Conservation (phyloP, 1,140 invertebrate species). For the Meloidogyne exigua region DNA sequence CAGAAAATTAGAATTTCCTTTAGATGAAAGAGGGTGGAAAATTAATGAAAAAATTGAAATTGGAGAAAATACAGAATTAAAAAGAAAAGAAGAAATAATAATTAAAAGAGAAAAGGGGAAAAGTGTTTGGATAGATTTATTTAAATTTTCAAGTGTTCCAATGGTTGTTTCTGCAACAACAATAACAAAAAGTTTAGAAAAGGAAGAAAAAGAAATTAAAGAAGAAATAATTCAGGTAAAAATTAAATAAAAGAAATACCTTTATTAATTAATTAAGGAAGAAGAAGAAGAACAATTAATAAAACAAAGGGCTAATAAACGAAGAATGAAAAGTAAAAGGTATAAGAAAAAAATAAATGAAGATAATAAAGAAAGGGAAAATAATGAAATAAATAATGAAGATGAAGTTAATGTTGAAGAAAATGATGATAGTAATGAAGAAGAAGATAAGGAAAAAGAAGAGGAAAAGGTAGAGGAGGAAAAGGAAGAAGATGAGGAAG, state of each 20-base stretch:
- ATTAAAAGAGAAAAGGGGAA: neutral
- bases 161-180: neutral
- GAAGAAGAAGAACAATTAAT: constrained; percentile 4
- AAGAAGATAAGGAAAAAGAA: neutral
- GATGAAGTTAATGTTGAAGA: neutral
- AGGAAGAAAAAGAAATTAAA: neutral
- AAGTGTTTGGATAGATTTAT: constrained; percentile 1
- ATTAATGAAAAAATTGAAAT: constrained; percentile 1
- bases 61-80: neutral
- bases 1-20: constrained; percentile 1
- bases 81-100: constrained; percentile 1
- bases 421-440: neutral
- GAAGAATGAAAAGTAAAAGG: neutral
- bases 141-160: neutral
- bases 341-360: neutral
- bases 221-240: neutral
- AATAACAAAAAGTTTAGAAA: neutral
- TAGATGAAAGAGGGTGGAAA: neutral
- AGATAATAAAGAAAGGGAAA: constrained; percentile 7
- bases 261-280: neutral
- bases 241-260: neutral
- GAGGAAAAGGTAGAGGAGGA: neutral
- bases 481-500: neutral
- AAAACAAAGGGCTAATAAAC: neutral
- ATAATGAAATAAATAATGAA: neutral